Conservation (phyloP, 1,140 invertebrate species). For the Sitobion miscanthi region DNA sequence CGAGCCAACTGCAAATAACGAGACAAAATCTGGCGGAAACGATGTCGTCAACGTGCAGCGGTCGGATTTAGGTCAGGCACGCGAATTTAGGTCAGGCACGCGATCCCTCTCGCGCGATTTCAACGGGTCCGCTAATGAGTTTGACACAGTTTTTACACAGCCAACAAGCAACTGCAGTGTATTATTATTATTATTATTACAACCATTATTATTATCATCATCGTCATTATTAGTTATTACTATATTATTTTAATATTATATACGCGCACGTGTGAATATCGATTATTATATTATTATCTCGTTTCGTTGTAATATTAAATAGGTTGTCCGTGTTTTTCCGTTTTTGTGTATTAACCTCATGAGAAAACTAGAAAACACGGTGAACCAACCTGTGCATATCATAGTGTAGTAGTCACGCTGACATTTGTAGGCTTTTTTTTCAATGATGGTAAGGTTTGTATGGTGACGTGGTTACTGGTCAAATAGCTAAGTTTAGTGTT, state of each 20-base stretch:
- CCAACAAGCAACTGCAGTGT: not conserved
- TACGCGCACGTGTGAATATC: not conserved
- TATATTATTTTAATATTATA: not conserved
- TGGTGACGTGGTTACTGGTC: no score
- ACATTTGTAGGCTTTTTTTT: not conserved
- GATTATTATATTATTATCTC: not conserved
- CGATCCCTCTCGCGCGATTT: not conserved
- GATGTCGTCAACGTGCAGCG: not conserved
- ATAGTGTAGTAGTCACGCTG: no score
- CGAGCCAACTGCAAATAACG: not conserved
- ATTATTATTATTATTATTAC: not conserved
- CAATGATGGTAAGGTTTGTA: no score
- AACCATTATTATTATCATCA: no score
- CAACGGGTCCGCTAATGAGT: not conserved
- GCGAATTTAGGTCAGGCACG: conserved; percentile 6
- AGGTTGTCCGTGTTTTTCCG: no score
- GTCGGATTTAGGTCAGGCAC: not conserved
- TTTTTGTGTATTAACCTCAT: no score
- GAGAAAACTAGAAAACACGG: no score
- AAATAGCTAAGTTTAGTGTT: no score
- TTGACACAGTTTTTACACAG: not conserved
- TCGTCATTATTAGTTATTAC: not conserved
- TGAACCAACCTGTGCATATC: no score
- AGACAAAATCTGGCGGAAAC: not conserved
- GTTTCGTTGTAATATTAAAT: not conserved